Base-by-base conservation (phyloP, 35 echinoderm and acorn worm genomes). In the Ptychodera flava region DNA sequence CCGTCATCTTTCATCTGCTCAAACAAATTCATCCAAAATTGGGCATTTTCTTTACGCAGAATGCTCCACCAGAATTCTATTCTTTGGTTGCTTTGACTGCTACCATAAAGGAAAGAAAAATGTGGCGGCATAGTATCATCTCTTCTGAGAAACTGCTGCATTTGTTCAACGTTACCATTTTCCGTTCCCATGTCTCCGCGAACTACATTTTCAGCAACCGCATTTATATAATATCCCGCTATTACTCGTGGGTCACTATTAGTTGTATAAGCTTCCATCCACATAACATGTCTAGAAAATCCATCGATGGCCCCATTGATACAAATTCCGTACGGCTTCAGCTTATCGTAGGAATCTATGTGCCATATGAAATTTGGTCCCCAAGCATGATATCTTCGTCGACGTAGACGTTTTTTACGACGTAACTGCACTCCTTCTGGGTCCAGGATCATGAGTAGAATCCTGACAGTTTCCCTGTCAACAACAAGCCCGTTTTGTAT, bases 241-340 rank as follows among this genome's bases (percentile, higher is more conserved):
- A 93, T 89, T 31, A 90, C 29, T 36, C 80, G 53, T 33, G 92
- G 88, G 76, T 93, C 79, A 76, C 64, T 93, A 45, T 38, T 90
- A 32, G 78, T 90, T 15, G 35, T 27, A 37, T 87, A 87, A 0
- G 80, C 78, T 35, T 90, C 34, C 32, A 93, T 10, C 88, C 92
- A 93, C 36, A 93, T 52, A 29, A 93, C 83, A 31, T 88, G 45
- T 82, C 89, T 84, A 22, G 92, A 91, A 83, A 86, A 84, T 29
- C 85, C 92, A 84, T 91, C 92, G 80, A 94, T 91, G 85, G 85
- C 87, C 80, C 92, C 92, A 87, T 78, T 93, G 32, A 94, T 88
- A 29, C 75, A 85, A 22, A 94, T 88, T 0, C 89, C 93, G 22
- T 85, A 91, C 33, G 89, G 93, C 29, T 88, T 94, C 16, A 94